A percentile compares a stretch with the other conserved stretches of the same genome.
phyloP scores from a whole-genome alignment of 2,888 invertebrate species.

The Cyaniris semiargus region DNA sequence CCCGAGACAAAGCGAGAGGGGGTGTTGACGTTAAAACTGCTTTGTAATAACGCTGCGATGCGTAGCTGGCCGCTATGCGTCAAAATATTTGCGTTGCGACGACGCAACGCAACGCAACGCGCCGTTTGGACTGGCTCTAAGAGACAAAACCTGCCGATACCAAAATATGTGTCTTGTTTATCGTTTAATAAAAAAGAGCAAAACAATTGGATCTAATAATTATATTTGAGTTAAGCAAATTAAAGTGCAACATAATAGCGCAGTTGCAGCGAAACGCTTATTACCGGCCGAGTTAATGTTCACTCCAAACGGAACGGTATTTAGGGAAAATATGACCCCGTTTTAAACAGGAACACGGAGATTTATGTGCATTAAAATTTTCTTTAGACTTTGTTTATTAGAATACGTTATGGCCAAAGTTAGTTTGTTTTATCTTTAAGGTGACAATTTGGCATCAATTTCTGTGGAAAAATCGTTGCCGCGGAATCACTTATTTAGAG shows the following conservation, averaged over 20 bases:
- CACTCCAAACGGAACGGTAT: slow-evolving; percentile 43
- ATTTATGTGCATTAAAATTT: slow-evolving; percentile 38
- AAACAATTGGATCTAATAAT: slow-evolving; percentile 5
- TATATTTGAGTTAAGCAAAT: slow-evolving; percentile 34
- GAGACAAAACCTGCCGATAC: too few relatives aligned
- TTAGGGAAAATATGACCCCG: slow-evolving; percentile 45
- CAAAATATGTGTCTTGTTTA: too few relatives aligned
- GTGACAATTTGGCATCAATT: too few relatives aligned
- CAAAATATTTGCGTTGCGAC: too few relatives aligned
- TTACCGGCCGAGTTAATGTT: slow-evolving; percentile 44
- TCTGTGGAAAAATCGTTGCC: too few relatives aligned
- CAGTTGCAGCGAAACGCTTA: slow-evolving; percentile 41
- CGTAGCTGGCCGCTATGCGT: too few relatives aligned
- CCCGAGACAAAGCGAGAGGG: too few relatives aligned
- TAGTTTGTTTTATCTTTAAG: not conserved
- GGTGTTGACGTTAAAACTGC: too few relatives aligned
- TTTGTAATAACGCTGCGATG: too few relatives aligned
- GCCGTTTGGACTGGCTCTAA: too few relatives aligned
- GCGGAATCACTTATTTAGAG: too few relatives aligned
- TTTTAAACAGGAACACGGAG: slow-evolving; percentile 42
- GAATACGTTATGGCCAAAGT: not conserved
- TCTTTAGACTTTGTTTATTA: slow-evolving; percentile 24
- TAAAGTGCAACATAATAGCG: slow-evolving; percentile 36
- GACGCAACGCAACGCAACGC: too few relatives aligned
- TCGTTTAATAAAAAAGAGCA: not conserved